These are phyloP conservation scores for Sarcophaga bullata DNA, from an alignment of 1,140 invertebrate genomes.

Conservation along the genomic window DNA sequence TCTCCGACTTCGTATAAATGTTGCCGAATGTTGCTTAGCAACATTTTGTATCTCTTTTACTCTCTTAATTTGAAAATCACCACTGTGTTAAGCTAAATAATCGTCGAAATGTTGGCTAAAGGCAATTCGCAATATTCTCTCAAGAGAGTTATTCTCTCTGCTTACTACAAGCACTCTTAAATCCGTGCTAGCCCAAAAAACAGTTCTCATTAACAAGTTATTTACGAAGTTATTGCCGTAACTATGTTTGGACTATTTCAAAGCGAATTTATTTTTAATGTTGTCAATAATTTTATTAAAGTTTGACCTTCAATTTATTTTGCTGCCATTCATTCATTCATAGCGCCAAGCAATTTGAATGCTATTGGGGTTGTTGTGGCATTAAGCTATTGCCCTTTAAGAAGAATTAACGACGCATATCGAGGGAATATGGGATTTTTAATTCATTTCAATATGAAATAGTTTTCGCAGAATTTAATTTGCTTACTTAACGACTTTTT, in stretches of 20 bases:
- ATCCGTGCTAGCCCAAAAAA: background rate
- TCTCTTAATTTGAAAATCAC: background rate
- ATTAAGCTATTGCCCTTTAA: too few species aligned
- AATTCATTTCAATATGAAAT: too few species aligned
- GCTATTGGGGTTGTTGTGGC: too few species aligned
- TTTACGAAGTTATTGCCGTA: background rate
- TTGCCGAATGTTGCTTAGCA: constrained; percentile 17
- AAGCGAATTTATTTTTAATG: constrained; percentile 6
- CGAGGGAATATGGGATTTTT: too few species aligned
- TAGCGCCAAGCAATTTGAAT: too few species aligned
- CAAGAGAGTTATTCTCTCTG: too few species aligned
- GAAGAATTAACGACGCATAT: too few species aligned
- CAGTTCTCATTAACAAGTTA: background rate
- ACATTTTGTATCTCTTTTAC: background rate
- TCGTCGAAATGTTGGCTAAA: constrained; percentile 32
- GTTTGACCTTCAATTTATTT: constrained; percentile 5
- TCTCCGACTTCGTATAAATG: background rate
- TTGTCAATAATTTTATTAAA: constrained; percentile 15
- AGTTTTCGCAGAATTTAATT: too few species aligned
- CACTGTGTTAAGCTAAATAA: background rate
- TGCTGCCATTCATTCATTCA: background rate
- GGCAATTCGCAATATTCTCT: background rate
- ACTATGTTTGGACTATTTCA: background rate
- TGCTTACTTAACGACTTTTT: too few species aligned
- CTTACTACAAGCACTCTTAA: background rate